These are phyloP conservation scores for Buceros bicornis DNA, from an alignment of 2,797 vertebrate species.

Conservation along the genomic window DNA sequence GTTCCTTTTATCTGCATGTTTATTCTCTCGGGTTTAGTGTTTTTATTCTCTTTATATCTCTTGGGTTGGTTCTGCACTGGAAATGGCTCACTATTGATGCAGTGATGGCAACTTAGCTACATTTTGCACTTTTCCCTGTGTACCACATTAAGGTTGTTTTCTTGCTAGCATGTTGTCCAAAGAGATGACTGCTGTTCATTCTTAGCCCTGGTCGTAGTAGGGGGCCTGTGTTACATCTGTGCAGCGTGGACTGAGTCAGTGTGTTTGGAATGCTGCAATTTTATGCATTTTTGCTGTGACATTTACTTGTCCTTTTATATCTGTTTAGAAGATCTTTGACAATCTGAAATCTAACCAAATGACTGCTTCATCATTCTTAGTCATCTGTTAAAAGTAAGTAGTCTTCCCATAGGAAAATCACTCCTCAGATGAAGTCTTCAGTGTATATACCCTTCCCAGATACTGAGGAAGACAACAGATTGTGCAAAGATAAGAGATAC, in stretches of 20 bases:
- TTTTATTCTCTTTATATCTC: neutral
- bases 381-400: neutral
- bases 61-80: neutral
- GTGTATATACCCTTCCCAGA: neutral
- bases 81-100: neutral
- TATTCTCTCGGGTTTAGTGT: neutral
- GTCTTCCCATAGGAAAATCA: neutral
- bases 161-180: neutral
- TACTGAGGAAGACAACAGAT: neutral
- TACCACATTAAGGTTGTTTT: neutral
- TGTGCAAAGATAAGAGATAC: neutral
- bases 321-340: neutral
- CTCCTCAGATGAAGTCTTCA: neutral
- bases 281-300: neutral
- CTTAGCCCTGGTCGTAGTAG: neutral
- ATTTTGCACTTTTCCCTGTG: neutral
- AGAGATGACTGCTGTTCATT: neutral
- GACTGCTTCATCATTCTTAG: neutral
- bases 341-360: neutral
- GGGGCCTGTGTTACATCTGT: neutral
- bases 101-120: neutral
- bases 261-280: neutral
- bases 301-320: neutral
- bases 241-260: neutral
- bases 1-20: neutral